phyloP scores from a whole-genome alignment of 2,888 invertebrate species.

The Craniophora ligustri region DNA sequence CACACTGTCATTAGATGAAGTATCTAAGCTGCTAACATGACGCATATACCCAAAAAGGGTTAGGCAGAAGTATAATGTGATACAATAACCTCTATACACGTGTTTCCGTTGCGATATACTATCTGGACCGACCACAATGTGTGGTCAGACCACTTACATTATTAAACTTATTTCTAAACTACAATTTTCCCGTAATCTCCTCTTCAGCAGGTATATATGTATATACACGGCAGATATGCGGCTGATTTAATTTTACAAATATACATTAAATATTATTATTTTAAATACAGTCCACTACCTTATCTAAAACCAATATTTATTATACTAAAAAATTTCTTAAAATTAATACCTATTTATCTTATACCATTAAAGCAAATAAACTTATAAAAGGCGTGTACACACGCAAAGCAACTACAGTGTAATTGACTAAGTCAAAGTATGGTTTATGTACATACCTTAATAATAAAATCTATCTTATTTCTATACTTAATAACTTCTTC shows the following conservation, averaged over 20 bases:
- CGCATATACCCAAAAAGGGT: no score
- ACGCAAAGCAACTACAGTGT: slow-evolving; percentile 32
- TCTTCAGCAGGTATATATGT: no score
- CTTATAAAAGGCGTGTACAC: slow-evolving; percentile 3
- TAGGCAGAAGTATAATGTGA: no score
- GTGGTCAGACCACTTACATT: no score
- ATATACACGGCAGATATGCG: neutral
- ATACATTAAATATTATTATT: neutral
- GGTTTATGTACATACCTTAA: neutral
- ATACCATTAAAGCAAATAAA: neutral
- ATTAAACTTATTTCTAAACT: neutral
- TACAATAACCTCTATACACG: neutral
- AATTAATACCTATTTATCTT: neutral
- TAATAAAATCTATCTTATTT: slow-evolving; percentile 4
- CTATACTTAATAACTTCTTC: neutral
- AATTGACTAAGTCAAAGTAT: slow-evolving; percentile 25
- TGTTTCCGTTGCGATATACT: neutral
- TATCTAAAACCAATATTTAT: no score
- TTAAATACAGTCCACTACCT: no score
- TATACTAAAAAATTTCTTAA: no score
- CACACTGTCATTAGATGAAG: no score
- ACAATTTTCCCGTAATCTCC: slow-evolving; percentile 6
- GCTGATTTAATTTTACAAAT: neutral
- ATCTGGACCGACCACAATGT: no score
- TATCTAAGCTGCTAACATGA: no score